phyloP scores from a whole-genome alignment of 1,140 invertebrate genomes.

The Aphis gossypii region DNA sequence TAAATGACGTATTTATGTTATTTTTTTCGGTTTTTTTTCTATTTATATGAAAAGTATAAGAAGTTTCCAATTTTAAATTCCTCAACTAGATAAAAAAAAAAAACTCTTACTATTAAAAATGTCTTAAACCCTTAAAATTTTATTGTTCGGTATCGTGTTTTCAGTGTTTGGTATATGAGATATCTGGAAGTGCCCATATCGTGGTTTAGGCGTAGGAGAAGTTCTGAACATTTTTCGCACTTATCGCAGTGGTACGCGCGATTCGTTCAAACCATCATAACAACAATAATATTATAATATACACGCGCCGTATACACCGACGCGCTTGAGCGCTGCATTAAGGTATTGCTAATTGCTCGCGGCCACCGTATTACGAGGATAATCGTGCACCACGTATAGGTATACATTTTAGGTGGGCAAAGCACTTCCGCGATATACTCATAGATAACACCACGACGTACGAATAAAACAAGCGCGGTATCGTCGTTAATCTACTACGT shows the following conservation, averaged over 20 bases:
- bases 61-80: no score
- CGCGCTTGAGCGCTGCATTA: not conserved
- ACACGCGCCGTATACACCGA: not conserved
- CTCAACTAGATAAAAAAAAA: no score
- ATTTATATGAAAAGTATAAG: no score
- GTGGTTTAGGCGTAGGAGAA: not conserved
- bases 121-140: not conserved
- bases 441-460: not conserved
- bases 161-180: not conserved
- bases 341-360: not conserved
- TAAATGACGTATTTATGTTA: not conserved
- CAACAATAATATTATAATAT: not conserved
- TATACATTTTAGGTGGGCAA: not conserved
- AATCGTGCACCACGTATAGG: not conserved
- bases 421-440: not conserved
- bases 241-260: not conserved
- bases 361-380: not conserved
- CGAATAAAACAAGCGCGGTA: conserved; percentile 36
- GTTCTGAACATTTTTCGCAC: not conserved
- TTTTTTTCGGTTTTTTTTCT: not conserved
- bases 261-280: not conserved
- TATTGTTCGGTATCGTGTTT: not conserved
- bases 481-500: conserved; percentile 53
- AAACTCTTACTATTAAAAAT: not conserved
- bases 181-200: not conserved